A percentile compares a stretch with the other conserved stretches of the same genome.
phyloP scores from a whole-genome alignment of 2,113 vertebrate genomes.

The Noturus placidus region DNA sequence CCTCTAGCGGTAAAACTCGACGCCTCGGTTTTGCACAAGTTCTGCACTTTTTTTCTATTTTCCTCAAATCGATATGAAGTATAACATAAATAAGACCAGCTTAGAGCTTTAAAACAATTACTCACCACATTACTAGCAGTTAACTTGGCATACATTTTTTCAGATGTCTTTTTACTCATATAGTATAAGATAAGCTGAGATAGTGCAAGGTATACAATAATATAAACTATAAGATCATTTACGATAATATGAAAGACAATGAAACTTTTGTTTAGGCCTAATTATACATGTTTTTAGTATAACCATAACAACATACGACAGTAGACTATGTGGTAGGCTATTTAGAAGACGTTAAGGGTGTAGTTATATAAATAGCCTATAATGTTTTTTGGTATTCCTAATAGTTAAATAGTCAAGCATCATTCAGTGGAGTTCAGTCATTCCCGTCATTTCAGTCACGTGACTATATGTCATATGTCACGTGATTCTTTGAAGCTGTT shows the following conservation, averaged over 20 bases:
- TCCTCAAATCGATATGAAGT: not conserved
- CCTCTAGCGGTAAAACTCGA: constrained; percentile 16
- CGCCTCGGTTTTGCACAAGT: too few relatives aligned
- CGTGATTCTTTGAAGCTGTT: not conserved
- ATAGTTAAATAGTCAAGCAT: not conserved
- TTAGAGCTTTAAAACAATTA: not conserved
- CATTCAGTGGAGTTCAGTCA: not conserved
- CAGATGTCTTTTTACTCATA: not conserved
- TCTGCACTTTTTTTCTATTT: not conserved
- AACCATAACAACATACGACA: not conserved
- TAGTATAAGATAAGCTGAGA: not conserved
- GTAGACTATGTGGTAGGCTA: not conserved
- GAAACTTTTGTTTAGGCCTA: too few relatives aligned
- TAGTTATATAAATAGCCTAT: not conserved
- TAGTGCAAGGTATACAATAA: not conserved
- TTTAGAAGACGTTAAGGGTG: not conserved
- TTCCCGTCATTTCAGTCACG: not conserved
- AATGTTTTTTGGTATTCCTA: not conserved
- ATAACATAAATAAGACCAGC: not conserved
- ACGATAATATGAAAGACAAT: not conserved
- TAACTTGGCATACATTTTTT: not conserved
- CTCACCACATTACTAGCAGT: not conserved
- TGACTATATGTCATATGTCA: not conserved
- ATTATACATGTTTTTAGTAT: not conserved
- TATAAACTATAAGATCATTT: not conserved